Evolutionary conservation across 2,113 vertebrate genomes (phyloP), one percentile per base, ranked within the genome.

Genomic region (Hippocampus mohnikei): DNA sequence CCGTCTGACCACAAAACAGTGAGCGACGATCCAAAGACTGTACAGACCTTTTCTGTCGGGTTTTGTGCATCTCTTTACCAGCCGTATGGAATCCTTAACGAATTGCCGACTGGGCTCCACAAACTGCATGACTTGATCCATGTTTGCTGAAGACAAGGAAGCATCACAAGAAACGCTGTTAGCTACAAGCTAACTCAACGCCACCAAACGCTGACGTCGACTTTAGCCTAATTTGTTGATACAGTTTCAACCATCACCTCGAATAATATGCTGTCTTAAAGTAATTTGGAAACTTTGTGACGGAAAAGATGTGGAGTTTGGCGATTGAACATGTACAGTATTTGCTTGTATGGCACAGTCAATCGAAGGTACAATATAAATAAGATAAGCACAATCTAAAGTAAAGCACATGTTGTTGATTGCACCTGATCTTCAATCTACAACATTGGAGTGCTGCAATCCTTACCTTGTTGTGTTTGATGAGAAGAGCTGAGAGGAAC

Each of bases 111-210:
- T 97, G 55, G 96, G 97, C 84, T 99, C 96, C 21, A 98, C 96
- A 23, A 98, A 99, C 37, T 98, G 96, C 96, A 97, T 98, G 2
- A 98, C 94, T 87, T 98, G 96, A 83, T 98, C 97, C 97, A 98
- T 98, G 87, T 21, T n/a, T 6, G 2, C 52, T 68, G 66, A 37
- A 21, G 29, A 53, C 29, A 7, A 13, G 16, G 3, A 21, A 41
- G 27, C 23, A 25, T 23, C 27, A 16, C 44, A 50, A 11, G 21
- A 55, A 52, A 61, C 33, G 33, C 6, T 7, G 46, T 48, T 33
- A 67, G 25, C 66, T 21, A 21, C 48, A 40, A 33, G 29, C 48
- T 67, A 67, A 53, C 29, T 23, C 40, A 42, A 11, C 1, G 40
- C 61, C 5, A 64, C 21, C 3, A 1, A 29, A n/a, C 6, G 48